Evolutionary conservation across 2,888 invertebrate species (phyloP).

Genomic region (Eilema sororculum): DNA sequence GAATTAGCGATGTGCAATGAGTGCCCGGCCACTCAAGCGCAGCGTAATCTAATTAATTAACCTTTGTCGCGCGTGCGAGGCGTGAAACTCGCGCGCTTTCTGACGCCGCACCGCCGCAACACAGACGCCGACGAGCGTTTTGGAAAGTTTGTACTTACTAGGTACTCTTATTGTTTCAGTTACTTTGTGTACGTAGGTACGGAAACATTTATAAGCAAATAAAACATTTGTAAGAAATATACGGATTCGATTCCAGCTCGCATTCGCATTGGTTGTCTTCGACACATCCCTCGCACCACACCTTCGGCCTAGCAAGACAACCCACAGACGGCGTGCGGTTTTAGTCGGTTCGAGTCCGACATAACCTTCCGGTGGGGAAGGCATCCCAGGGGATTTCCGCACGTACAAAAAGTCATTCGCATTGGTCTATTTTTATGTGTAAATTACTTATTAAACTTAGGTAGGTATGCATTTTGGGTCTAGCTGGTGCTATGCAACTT

Average conservation of each 20-base stretch:
- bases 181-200: background rate
- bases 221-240: background rate
- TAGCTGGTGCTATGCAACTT: background rate
- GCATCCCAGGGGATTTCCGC: too few relatives aligned
- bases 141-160: background rate
- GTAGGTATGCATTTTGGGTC: too few relatives aligned
- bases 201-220: background rate
- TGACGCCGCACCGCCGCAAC: constrained; percentile 14
- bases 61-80: constrained; percentile 67
- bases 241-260: background rate
- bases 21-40: constrained; percentile 76
- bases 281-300: too few relatives aligned
- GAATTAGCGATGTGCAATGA: constrained; percentile 78
- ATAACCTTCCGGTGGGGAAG: too few relatives aligned
- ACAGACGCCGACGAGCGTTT: background rate
- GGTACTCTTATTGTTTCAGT: background rate
- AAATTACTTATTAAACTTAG: too few relatives aligned
- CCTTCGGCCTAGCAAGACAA: too few relatives aligned
- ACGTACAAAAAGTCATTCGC: too few relatives aligned
- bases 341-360: too few relatives aligned
- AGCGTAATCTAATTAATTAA: constrained; percentile 78
- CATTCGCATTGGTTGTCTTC: too few relatives aligned
- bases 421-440: too few relatives aligned
- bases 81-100: constrained; percentile 53
- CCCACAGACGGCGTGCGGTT: too few relatives aligned